Percentiles rank a stretch among this genome's conserved stretches.
Conservation (phyloP, 1,140 invertebrate genomes). For the Leptinotarsa lineolata region DNA sequence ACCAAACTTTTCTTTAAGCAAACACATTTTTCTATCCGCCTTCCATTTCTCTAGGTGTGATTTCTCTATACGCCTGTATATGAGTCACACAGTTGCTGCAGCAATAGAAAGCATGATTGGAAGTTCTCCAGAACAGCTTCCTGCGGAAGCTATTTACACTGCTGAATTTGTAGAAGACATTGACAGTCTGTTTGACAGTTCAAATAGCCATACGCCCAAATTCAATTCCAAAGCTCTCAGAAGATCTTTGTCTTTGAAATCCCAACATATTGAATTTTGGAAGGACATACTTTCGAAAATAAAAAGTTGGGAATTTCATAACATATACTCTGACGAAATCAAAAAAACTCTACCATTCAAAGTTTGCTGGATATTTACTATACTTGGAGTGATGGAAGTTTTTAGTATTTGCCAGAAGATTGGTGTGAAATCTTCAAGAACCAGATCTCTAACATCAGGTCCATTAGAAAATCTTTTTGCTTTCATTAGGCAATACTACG, state of each 20-base stretch:
- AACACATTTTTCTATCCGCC: too few relatives aligned
- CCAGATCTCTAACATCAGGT: constrained; percentile 28
- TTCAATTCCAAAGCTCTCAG: constrained; percentile 23
- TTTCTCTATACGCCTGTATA: too few relatives aligned
- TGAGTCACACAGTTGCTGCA: constrained; percentile 25
- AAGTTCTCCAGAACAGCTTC: constrained; percentile 19
- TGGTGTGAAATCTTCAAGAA: constrained; percentile 26
- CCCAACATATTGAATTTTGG: constrained; percentile 30
- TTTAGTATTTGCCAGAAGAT: constrained; percentile 25
- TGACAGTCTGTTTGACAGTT: constrained; percentile 33
- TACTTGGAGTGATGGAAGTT: constrained; percentile 20
- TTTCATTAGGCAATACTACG: constrained; percentile 24
- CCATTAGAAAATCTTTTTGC: constrained; percentile 34
- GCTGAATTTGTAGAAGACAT: constrained; percentile 34
- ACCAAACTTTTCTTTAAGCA: too few relatives aligned
- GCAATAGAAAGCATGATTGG: constrained; percentile 16
- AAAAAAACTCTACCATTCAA: constrained; percentile 23
- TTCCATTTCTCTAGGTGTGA: too few relatives aligned
- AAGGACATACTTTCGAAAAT: constrained; percentile 25
- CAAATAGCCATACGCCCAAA: constrained; percentile 23
- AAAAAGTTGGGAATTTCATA: constrained; percentile 26
- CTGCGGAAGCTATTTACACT: constrained; percentile 32
- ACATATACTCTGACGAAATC: constrained; percentile 1
- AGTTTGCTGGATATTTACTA: constrained; percentile 31
- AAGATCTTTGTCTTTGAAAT: constrained; percentile 22